Conservation (phyloP, 2,888 invertebrate species). For the Nemapogon koenigi region DNA sequence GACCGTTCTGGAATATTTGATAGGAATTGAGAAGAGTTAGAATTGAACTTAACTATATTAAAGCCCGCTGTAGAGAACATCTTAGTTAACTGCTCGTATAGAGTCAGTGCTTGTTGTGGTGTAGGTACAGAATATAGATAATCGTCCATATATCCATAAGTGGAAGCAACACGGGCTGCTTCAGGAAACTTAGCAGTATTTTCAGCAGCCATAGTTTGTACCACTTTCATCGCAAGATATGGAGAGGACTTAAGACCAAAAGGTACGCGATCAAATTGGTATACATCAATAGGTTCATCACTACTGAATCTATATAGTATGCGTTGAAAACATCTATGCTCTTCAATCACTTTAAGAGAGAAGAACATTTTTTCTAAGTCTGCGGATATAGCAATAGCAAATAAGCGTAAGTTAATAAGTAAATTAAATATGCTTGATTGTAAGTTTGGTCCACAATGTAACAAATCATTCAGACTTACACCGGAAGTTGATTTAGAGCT, state of each 20-base stretch:
- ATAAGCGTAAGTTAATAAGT: constrained; percentile 7
- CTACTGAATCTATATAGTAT: constrained; percentile 13
- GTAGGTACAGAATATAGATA: constrained; percentile 6
- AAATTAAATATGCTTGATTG: constrained; percentile 3
- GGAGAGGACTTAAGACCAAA: constrained; percentile 15
- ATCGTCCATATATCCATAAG: constrained; percentile 15
- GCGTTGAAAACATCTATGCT: constrained; percentile 12
- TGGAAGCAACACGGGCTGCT: background rate
- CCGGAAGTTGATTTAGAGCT: constrained; percentile 8
- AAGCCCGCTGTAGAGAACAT: constrained; percentile 8
- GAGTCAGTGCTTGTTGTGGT: background rate
- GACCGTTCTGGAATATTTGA: constrained; percentile 6
- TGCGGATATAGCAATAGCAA: constrained; percentile 3
- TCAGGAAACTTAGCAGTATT: constrained; percentile 6
- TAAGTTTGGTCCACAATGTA: constrained; percentile 15
- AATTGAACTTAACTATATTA: constrained; percentile 10
- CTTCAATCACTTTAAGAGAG: background rate
- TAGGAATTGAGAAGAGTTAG: constrained; percentile 9
- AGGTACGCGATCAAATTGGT: constrained; percentile 13
- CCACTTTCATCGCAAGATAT: constrained; percentile 12
- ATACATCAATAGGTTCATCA: constrained; percentile 7
- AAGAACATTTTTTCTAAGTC: constrained; percentile 9
- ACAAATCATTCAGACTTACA: constrained; percentile 13
- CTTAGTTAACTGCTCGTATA: constrained; percentile 9
- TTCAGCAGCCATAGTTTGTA: constrained; percentile 13